A percentile compares a stretch with the other conserved stretches of the same genome.
These are phyloP conservation scores for Chrysina gloriosa DNA, from an alignment of 2,888 invertebrate species.

Conservation along the genomic window DNA sequence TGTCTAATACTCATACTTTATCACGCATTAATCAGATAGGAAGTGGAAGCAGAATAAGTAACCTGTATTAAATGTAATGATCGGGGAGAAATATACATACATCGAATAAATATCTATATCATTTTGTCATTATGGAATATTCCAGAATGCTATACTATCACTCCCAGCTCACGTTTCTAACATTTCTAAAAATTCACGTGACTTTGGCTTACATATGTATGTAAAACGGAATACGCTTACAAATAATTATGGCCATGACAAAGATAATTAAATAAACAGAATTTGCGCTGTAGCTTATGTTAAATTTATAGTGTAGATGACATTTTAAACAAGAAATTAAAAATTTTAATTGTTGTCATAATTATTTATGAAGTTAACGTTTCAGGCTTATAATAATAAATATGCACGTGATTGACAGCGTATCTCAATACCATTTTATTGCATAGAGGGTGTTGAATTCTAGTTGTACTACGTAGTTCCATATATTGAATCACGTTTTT, in stretches of 20 bases:
- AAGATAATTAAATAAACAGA: constrained; percentile 8
- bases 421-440: constrained; percentile 1
- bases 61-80: too few relatives aligned
- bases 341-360: constrained; percentile 19
- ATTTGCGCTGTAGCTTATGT: constrained; percentile 7
- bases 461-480: not conserved
- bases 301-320: constrained; percentile 26
- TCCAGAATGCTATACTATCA: too few relatives aligned
- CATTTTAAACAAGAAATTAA: constrained; percentile 21
- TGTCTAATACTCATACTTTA: too few relatives aligned
- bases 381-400: not conserved
- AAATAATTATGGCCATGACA: not conserved
- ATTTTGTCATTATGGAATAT: too few relatives aligned
- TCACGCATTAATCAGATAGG: too few relatives aligned
- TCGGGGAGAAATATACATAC: too few relatives aligned
- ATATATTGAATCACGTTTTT: constrained; percentile 17
- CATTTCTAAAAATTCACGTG: not conserved
- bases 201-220: not conserved
- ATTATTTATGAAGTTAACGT: constrained; percentile 22
- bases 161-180: not conserved
- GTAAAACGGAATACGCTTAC: not conserved
- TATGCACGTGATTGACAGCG: constrained; percentile 24
- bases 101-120: too few relatives aligned
- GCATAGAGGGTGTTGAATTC: constrained; percentile 6
- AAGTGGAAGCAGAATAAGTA: too few relatives aligned